Evolutionary conservation across 2,113 vertebrate species (phyloP), one percentile per base, ranked within the genome.

Genomic region (Python bivittatus): DNA sequence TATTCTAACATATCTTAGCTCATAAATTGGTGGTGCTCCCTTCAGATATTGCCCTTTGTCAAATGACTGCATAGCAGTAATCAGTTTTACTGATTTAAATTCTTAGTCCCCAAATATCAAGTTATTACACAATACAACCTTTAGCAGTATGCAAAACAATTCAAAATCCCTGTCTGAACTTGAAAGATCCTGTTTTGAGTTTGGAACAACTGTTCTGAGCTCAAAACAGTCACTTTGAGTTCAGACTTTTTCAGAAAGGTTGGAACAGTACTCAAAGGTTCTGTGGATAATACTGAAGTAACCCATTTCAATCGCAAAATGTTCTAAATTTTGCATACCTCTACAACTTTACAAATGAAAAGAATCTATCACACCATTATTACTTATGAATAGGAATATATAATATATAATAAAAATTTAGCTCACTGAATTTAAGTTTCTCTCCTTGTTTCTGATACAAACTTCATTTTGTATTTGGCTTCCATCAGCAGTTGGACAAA

Each of bases 361-460:
- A 10, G 0, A 11, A 38, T 61, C 33, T 61, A n/a, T 38, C 57
- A 68, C 5, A 53, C 20, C 48, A 54, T 68, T 53, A 33, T 56
- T 84, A 17, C 20, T 48, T 6, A 48, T 48, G 48, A 48, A 48
- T 48, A 48, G 48, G 48, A 48, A 48, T 48, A 48, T 48, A 6
- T 48, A 48, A 48, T 48, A 48, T 6, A 48, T 48, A 48, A 48
- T 90, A 91, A 84, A 54, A 1, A 0, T 48, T 29, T 89, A 48
- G 93, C 98, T 96, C 96, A 99, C 99, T 6, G 97, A 95, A 9
- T 93, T 79, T 95, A 97, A 97, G 42, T 97, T 94, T 52, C 94
- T 95, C 2, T 90, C 84, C 29, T 95, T 93, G 4, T 44, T 94
- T 68, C 96, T 97, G 22, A 96, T 96, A 97, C 99, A 99, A 95